Evolutionary conservation across 35 echinoderm and acorn worm genomes (phyloP), one percentile per base, ranked within the genome.

Genomic region (Acanthaster planci): DNA sequence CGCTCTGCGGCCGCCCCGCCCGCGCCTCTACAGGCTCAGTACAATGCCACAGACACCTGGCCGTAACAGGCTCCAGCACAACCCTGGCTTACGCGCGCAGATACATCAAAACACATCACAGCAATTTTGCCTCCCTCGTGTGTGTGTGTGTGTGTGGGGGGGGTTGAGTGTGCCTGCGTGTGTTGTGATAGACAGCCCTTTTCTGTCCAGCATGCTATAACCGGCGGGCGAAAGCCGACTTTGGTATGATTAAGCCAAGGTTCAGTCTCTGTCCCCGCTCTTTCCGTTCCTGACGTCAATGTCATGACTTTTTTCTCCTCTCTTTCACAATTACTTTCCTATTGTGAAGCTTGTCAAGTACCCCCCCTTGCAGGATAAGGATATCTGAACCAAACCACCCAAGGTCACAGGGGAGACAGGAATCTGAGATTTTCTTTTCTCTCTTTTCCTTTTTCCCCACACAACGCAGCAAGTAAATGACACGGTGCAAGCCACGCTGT

Each of bases 191-290:
- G 64, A 72, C 64, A 72, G 64, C 23, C 64, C 64, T 72, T 12
- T 72, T 72, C 64, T 26, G 64, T 19, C 64, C 42, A 47, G 21
- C 30, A 72, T 72, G 34, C 64, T 72, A n/a, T n/a, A 72, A 72
- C 64, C 64, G 23, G 18, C 64, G 64, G 64, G 64, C 29, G 19
- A 72, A 72, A 72, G 30, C 64, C 64, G 64, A 72, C 64, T 72
- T 72, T 72, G 64, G 19, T 72, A 19, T 72, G 64, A 72, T 72
- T 72, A 72, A 72, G 14, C 29, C 42, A 47, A 47, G 12, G 42
- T 12, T 47, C 4, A 47, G 42, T n/a, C n/a, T n/a, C 42, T 47
- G 42, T 47, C 42, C 12, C 42, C 42, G 4, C 42, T 47, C 42
- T 6, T 6, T 26, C 23, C 30, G 64, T 34, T 72, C 64, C 64